phyloP scores from a whole-genome alignment of 2,113 vertebrate genomes.

The Rhagologus leucostigma region DNA sequence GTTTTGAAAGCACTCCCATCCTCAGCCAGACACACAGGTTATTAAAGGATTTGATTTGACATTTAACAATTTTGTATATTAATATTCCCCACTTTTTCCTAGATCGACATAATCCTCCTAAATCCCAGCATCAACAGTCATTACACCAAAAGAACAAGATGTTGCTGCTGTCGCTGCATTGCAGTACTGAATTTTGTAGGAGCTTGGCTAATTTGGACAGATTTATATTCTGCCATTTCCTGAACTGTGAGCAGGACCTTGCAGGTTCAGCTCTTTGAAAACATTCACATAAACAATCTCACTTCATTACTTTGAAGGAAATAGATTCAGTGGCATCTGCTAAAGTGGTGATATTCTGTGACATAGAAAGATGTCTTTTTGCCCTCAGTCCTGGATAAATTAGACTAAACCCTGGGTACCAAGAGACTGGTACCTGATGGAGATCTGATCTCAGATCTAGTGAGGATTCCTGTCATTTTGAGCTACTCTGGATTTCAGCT shows the following conservation, averaged over 20 bases:
- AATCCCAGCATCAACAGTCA: slow-evolving; percentile 74
- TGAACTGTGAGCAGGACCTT: slow-evolving; percentile 61
- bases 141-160: slow-evolving; percentile 73
- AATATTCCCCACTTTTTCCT: slow-evolving; percentile 74
- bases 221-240: slow-evolving; percentile 75
- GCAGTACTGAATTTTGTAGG: slow-evolving; percentile 35
- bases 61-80: slow-evolving; percentile 79
- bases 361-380: not conserved
- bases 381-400: not conserved
- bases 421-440: not conserved
- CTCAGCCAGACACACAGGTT: slow-evolving; percentile 69
- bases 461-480: not conserved
- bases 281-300: slow-evolving; percentile 57
- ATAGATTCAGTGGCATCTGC: slow-evolving; percentile 35
- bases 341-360: not conserved
- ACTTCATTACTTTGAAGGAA: slow-evolving; percentile 62
- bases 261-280: slow-evolving; percentile 69
- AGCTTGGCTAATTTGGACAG: slow-evolving; percentile 66
- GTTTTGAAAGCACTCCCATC: slow-evolving; percentile 71
- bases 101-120: slow-evolving; percentile 71
- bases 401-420: not conserved
- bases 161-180: slow-evolving; percentile 56
- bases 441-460: not conserved
- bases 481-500: not conserved
- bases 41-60: slow-evolving; percentile 78